These are phyloP conservation scores for Vimba vimba DNA, from an alignment of 2,113 vertebrate species.

Conservation along the genomic window DNA sequence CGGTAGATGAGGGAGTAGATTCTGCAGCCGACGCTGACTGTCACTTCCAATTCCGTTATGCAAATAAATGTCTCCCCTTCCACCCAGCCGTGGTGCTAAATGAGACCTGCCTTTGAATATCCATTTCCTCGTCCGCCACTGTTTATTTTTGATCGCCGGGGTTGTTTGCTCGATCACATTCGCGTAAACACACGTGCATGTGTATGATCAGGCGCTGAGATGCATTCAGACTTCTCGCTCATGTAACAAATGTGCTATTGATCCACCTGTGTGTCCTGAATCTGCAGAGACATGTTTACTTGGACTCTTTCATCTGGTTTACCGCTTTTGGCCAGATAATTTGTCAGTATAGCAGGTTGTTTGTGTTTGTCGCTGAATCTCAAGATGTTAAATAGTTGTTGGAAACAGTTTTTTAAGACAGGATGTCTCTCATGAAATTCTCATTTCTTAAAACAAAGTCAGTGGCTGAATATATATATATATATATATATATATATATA, in stretches of 20 bases:
- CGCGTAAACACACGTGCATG: slow-evolving; percentile 19
- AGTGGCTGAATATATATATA: background rate
- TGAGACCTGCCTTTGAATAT: slow-evolving; percentile 56
- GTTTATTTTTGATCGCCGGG: slow-evolving; percentile 51
- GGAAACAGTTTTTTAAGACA: slow-evolving; percentile 36
- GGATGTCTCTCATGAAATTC: slow-evolving; percentile 39
- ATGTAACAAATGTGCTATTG: slow-evolving; percentile 46
- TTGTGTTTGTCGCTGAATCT: background rate
- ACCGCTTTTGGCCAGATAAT: background rate
- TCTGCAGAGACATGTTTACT: slow-evolving; percentile 24
- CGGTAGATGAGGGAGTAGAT: slow-evolving; percentile 31
- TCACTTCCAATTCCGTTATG: slow-evolving; percentile 65
- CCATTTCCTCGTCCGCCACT: slow-evolving; percentile 51
- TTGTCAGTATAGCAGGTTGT: background rate
- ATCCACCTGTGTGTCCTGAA: slow-evolving; percentile 31
- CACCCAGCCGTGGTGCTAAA: slow-evolving; percentile 46
- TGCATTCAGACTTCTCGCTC: slow-evolving; percentile 37
- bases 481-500: no score
- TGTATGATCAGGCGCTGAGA: slow-evolving; percentile 35
- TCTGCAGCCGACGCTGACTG: slow-evolving; percentile 43
- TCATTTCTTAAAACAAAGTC: background rate
- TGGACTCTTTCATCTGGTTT: slow-evolving; percentile 9
- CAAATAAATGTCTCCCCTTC: slow-evolving; percentile 53
- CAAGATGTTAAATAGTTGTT: slow-evolving; percentile 52
- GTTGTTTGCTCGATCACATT: slow-evolving; percentile 47